Evolutionary conservation across 2,888 invertebrate species (phyloP).

Genomic region (Lasius fuliginosus): DNA sequence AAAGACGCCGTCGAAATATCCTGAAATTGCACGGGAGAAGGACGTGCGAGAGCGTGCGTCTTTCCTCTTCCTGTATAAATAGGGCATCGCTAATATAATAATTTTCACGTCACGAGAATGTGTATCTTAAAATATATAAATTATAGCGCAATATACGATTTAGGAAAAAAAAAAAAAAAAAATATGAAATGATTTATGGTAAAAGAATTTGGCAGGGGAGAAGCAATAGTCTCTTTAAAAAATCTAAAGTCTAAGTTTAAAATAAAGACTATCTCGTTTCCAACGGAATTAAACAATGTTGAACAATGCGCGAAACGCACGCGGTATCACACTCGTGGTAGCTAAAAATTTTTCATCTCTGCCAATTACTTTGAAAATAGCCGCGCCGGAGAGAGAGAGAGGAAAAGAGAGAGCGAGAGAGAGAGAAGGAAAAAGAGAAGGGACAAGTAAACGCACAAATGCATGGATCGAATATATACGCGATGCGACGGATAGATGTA

Average conservation of each 20-base stretch:
- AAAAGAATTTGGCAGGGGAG: neutral
- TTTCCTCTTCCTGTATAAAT: conserved; percentile 17
- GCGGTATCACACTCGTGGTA: neutral
- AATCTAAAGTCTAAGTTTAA: neutral
- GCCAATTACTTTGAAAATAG: conserved; percentile 3
- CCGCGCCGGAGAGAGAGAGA: neutral
- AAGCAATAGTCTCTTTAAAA: too few species aligned
- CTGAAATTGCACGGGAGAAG: conserved; percentile 11
- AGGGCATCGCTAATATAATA: neutral
- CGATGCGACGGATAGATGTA: conserved; percentile 25
- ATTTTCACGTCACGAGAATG: neutral
- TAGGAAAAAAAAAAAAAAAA: neutral
- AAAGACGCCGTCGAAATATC: neutral
- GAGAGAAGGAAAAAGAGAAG: too few species aligned
- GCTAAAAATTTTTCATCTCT: neutral
- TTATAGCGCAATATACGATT: neutral
- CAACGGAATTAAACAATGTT: neutral
- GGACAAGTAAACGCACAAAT: neutral
- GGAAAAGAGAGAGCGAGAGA: too few species aligned
- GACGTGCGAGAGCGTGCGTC: neutral
- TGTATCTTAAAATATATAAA: neutral
- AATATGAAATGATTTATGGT: too few species aligned
- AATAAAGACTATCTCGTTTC: neutral
- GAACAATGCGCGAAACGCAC: neutral
- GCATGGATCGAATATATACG: conserved; percentile 8